A percentile compares a stretch with the other conserved stretches of the same genome.
Evolutionary conservation across 1,140 invertebrate species (phyloP).

Genomic region (Ceratitis capitata): DNA sequence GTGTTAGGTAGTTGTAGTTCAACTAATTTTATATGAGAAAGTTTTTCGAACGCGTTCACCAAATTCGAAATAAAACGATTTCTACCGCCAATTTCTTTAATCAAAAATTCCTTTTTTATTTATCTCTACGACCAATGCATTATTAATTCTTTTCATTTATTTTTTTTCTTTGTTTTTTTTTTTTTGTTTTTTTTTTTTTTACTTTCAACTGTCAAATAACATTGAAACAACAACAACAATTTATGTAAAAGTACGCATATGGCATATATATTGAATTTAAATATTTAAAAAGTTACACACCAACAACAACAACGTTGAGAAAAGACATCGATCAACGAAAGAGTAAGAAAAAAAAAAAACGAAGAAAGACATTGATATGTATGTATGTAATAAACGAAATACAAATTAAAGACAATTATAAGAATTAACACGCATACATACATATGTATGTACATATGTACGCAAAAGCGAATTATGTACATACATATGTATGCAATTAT

Average conservation of each 20-base stretch:
- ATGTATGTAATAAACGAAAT: slow-evolving; percentile 20
- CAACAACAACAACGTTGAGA: slow-evolving; percentile 42
- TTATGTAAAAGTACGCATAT: slow-evolving; percentile 7
- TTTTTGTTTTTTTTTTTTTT: background rate
- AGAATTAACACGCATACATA: background rate
- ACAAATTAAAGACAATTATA: no score
- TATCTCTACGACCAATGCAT: no score
- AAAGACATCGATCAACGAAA: slow-evolving; percentile 40
- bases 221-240: slow-evolving; percentile 33
- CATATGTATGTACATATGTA: background rate
- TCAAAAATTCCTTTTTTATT: no score
- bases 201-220: background rate
- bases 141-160: no score
- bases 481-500: background rate
- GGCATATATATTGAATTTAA: background rate
- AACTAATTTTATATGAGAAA: no score
- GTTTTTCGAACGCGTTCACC: no score
- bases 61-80: no score
- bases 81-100: no score
- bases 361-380: slow-evolving; percentile 34
- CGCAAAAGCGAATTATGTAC: background rate
- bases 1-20: no score
- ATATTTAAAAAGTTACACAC: slow-evolving; percentile 25
- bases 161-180: background rate
- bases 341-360: slow-evolving; percentile 48